A percentile compares a stretch with the other conserved stretches of the same genome.
phyloP scores from a whole-genome alignment of 2,797 vertebrate species.

The Amblyraja radiata region DNA sequence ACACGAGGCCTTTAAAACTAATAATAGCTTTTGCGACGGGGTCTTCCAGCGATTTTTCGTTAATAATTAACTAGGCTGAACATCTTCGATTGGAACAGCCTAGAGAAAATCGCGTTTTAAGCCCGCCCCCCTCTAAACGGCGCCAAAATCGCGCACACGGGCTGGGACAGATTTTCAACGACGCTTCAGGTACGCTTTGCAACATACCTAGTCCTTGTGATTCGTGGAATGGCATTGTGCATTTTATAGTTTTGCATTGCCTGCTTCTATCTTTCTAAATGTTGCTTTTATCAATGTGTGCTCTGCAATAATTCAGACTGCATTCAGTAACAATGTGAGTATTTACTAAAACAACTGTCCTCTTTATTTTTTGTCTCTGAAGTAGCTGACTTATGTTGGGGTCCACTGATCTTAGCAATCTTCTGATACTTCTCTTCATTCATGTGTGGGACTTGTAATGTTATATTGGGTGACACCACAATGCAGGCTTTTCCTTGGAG shows the following conservation, averaged over 20 bases:
- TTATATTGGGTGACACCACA: no score
- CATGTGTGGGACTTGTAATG: not conserved
- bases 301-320: not conserved
- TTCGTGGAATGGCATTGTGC: not conserved
- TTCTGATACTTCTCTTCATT: not conserved
- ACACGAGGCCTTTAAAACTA: no score
- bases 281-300: not conserved
- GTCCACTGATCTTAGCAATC: not conserved
- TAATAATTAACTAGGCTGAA: no score
- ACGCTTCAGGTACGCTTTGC: no score
- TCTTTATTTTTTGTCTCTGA: not conserved
- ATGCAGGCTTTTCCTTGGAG: not conserved
- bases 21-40: no score
- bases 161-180: no score
- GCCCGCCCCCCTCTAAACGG: no score
- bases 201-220: not conserved
- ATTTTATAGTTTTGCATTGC: not conserved
- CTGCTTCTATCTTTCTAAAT: not conserved
- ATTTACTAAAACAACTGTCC: not conserved
- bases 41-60: no score
- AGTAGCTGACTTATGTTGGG: not conserved
- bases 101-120: no score
- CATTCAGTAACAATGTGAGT: not conserved
- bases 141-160: no score
- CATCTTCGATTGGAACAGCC: no score